Conservation (phyloP, 2,113 vertebrate species). For the Isichthys henryi region DNA sequence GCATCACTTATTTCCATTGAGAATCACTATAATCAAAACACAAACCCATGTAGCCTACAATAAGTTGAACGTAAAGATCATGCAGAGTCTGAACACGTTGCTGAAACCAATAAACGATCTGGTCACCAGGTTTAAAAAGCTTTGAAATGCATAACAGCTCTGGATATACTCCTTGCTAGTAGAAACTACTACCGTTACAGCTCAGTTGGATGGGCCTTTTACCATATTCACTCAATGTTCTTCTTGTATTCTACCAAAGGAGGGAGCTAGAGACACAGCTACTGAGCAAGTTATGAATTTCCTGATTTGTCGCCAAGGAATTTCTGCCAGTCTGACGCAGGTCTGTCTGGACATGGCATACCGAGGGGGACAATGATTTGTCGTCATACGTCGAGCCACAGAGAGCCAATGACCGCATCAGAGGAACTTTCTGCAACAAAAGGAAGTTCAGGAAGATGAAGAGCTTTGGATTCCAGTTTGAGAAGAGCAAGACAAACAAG, state of each 20-base stretch:
- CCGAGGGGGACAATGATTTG: background rate
- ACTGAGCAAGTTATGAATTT: background rate
- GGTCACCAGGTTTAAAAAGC: background rate
- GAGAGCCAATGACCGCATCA: background rate
- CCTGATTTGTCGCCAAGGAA: background rate
- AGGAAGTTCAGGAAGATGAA: background rate
- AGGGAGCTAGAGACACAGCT: background rate
- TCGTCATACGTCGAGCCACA: background rate
- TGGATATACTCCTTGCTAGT: background rate
- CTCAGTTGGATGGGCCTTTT: background rate
- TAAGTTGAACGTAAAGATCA: background rate
- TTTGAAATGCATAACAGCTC: background rate
- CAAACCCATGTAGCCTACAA: background rate
- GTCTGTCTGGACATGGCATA: background rate
- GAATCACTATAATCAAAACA: background rate
- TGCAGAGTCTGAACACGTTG: background rate
- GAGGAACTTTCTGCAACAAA: background rate
- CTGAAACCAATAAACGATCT: background rate
- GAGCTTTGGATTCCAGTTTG: background rate
- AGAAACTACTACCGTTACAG: background rate
- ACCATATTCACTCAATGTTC: background rate
- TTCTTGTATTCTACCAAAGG: background rate
- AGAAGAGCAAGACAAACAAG: background rate
- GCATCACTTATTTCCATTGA: background rate
- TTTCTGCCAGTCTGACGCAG: background rate